A percentile compares a stretch with the other conserved stretches of the same genome.
phyloP scores from a whole-genome alignment of 1,140 invertebrate species.

The Chironomus striatipennis region DNA sequence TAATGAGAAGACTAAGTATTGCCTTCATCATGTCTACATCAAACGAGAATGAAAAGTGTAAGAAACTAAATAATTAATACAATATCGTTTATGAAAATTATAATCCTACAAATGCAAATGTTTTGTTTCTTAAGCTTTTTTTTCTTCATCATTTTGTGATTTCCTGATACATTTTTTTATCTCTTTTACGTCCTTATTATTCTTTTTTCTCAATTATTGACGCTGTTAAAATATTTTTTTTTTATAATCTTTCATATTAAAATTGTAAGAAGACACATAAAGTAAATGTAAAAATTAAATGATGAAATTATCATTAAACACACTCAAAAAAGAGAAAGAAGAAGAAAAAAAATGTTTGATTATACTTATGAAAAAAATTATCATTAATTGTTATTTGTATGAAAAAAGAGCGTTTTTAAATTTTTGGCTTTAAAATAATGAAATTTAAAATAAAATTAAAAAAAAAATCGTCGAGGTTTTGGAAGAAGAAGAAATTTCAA shows the following conservation, averaged over 20 bases:
- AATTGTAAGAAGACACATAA: neutral
- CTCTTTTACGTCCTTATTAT: neutral
- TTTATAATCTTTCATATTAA: neutral
- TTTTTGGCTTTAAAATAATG: constrained; percentile 17
- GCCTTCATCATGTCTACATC: neutral
- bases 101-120: constrained; percentile 8
- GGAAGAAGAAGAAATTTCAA: neutral
- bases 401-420: neutral
- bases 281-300: neutral
- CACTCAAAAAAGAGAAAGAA: constrained; percentile 7
- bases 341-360: neutral
- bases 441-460: neutral
- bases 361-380: neutral
- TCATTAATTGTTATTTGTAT: neutral
- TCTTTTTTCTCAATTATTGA: neutral
- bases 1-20: too few relatives aligned
- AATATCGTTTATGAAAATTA: neutral
- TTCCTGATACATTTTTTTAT: neutral
- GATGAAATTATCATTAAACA: neutral
- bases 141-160: neutral
- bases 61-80: neutral
- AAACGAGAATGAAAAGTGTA: neutral
- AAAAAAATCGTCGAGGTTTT: neutral
- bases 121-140: constrained; percentile 7
- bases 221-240: neutral